Evolutionary conservation across 2,888 invertebrate species (phyloP).

Genomic region (Ophioninae sp.): DNA sequence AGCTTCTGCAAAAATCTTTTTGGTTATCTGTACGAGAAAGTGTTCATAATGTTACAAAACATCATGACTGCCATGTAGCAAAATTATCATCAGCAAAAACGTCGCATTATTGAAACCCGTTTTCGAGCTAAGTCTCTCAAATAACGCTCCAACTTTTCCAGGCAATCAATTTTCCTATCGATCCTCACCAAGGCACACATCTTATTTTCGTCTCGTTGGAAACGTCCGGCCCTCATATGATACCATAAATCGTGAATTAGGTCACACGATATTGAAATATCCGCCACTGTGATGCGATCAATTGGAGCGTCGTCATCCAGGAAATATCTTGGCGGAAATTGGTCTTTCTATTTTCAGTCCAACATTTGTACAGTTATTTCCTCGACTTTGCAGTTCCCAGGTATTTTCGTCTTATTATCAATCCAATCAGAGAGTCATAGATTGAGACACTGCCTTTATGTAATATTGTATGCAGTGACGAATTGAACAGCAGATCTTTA

Average conservation of each 20-base stretch:
- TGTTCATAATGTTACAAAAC: too few species aligned
- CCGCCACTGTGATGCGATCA: background rate
- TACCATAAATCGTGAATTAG: slow-evolving; percentile 55
- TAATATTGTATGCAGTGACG: too few species aligned
- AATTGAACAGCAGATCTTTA: too few species aligned
- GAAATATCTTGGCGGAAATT: background rate
- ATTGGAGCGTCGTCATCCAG: slow-evolving; percentile 1
- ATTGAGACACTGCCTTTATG: too few species aligned
- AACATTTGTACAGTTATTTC: background rate
- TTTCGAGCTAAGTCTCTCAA: background rate
- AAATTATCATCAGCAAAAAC: too few species aligned
- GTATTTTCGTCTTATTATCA: background rate
- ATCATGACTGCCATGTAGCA: too few species aligned
- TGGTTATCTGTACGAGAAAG: too few species aligned
- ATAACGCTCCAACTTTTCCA: background rate
- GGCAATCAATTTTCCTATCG: slow-evolving; percentile 8
- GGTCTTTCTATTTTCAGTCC: background rate
- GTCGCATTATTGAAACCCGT: background rate
- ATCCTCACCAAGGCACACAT: background rate
- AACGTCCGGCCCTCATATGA: slow-evolving; percentile 1
- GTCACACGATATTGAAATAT: slow-evolving; percentile 1
- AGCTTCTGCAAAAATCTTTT: too few species aligned
- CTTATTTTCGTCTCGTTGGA: slow-evolving; percentile 15
- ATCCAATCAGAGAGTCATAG: background rate
- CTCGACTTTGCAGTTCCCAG: background rate